Percentiles rank a stretch among this genome's conserved stretches.
Evolutionary conservation across 2,888 invertebrate species (phyloP).

Genomic region (Heterodera filipjevi): DNA sequence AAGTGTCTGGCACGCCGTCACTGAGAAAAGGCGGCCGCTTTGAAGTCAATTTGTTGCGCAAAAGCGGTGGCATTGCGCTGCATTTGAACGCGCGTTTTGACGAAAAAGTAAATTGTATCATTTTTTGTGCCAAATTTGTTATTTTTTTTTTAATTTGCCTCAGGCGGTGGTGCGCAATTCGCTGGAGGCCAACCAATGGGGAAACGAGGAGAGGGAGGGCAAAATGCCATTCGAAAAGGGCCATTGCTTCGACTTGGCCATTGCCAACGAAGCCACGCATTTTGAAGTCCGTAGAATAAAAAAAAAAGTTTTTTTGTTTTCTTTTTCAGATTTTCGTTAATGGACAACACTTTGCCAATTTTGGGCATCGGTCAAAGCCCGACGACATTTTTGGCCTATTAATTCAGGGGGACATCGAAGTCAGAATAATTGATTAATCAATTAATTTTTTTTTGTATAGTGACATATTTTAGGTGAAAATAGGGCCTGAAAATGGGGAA

Average conservation of each 20-base stretch:
- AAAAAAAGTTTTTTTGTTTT: not conserved
- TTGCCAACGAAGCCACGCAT: slow-evolving; percentile 58
- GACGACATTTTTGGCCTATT: slow-evolving; percentile 62
- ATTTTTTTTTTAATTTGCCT: slow-evolving; percentile 33
- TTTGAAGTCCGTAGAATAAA: slow-evolving; percentile 49
- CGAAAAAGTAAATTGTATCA: slow-evolving; percentile 38
- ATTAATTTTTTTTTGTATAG: not conserved
- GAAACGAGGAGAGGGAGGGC: slow-evolving; percentile 64
- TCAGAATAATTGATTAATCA: slow-evolving; percentile 29
- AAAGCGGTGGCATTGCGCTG: slow-evolving; percentile 63
- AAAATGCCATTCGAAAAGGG: slow-evolving; percentile 63
- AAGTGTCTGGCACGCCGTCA: slow-evolving; percentile 58
- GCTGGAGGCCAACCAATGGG: slow-evolving; percentile 59
- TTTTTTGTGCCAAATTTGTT: slow-evolving; percentile 9
- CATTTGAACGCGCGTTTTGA: slow-evolving; percentile 64
- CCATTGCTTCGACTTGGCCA: slow-evolving; percentile 61
- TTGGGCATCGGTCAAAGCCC: slow-evolving; percentile 64
- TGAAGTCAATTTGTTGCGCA: slow-evolving; percentile 59
- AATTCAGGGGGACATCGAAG: slow-evolving; percentile 57
- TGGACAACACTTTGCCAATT: slow-evolving; percentile 63
- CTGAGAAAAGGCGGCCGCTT: slow-evolving; percentile 63
- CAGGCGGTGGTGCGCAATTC: slow-evolving; percentile 56
- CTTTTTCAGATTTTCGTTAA: slow-evolving; percentile 62
- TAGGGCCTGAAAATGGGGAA: no score
- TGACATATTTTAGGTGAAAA: no score